phyloP scores from a whole-genome alignment of 1,140 invertebrate species.

The Drosophila littoralis region DNA sequence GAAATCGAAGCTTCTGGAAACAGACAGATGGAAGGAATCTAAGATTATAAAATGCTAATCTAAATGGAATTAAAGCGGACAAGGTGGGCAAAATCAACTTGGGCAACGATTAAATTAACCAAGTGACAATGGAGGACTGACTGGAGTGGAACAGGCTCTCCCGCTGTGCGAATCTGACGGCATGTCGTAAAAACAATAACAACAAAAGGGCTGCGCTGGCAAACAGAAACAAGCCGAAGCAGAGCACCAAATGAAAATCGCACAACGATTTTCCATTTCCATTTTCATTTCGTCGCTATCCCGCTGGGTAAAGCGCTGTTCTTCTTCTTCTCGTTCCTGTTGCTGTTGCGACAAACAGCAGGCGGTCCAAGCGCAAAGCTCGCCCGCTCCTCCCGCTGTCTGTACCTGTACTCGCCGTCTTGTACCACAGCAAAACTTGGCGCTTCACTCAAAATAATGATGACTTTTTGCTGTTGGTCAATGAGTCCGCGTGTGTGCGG shows the following conservation, averaged over 20 bases:
- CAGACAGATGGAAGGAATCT: too few relatives aligned
- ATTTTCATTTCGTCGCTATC: constrained; percentile 17
- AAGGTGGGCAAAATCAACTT: too few relatives aligned
- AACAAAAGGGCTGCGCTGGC: constrained; percentile 1
- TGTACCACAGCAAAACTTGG: constrained; percentile 10
- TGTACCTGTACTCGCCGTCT: background rate
- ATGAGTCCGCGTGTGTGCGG: background rate
- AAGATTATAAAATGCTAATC: too few relatives aligned
- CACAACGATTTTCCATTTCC: constrained; percentile 16
- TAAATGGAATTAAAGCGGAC: too few relatives aligned
- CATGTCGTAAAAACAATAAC: constrained; percentile 13
- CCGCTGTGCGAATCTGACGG: constrained; percentile 18
- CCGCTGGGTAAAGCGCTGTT: constrained; percentile 3
- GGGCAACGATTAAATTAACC: background rate
- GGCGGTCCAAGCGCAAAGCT: background rate
- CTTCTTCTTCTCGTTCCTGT: background rate
- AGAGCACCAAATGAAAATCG: constrained; percentile 19
- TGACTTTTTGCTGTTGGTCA: constrained; percentile 31
- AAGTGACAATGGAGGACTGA: background rate
- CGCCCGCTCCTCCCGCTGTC: background rate
- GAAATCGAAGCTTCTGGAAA: background rate
- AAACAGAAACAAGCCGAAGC: constrained; percentile 6
- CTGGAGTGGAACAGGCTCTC: background rate
- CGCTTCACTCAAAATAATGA: constrained; percentile 37
- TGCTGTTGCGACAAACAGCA: constrained; percentile 14